phyloP scores from a whole-genome alignment of 2,888 invertebrate genomes.

The Drosophila setosimentum region DNA sequence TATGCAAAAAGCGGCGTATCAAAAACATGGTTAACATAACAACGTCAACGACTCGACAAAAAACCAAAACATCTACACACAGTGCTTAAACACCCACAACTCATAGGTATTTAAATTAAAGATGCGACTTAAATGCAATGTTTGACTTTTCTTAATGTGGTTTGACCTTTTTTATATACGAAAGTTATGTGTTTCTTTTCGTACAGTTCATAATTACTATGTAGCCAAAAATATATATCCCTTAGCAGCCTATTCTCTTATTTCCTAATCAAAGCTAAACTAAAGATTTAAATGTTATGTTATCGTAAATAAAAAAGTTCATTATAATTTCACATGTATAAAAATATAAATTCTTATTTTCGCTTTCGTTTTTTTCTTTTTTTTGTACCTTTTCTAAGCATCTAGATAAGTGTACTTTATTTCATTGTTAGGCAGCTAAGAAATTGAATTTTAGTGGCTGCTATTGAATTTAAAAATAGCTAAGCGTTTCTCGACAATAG shows the following conservation, averaged over 20 bases:
- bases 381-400: neutral
- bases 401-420: conserved; percentile 21
- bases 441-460: conserved; percentile 72
- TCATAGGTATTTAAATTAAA: conserved; percentile 42
- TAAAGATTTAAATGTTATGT: neutral
- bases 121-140: conserved; percentile 3
- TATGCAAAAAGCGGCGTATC: conserved; percentile 31
- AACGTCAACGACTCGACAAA: conserved; percentile 29
- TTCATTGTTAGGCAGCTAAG: conserved; percentile 41
- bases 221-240: neutral
- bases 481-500: conserved; percentile 19
- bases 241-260: rapidly evolving
- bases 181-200: neutral
- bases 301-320: neutral
- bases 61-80: conserved; percentile 15
- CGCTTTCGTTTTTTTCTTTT: neutral
- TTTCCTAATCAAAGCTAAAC: neutral
- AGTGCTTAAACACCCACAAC: conserved; percentile 5
- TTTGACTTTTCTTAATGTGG: conserved; percentile 5
- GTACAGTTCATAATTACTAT: no score
- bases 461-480: conserved; percentile 67
- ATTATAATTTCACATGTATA: neutral
- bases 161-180: neutral
- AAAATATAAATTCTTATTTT: neutral
- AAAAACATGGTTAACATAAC: conserved; percentile 46